These are phyloP conservation scores for Lutraria lutraria DNA, from an alignment of 2,888 invertebrate genomes.

Conservation along the genomic window DNA sequence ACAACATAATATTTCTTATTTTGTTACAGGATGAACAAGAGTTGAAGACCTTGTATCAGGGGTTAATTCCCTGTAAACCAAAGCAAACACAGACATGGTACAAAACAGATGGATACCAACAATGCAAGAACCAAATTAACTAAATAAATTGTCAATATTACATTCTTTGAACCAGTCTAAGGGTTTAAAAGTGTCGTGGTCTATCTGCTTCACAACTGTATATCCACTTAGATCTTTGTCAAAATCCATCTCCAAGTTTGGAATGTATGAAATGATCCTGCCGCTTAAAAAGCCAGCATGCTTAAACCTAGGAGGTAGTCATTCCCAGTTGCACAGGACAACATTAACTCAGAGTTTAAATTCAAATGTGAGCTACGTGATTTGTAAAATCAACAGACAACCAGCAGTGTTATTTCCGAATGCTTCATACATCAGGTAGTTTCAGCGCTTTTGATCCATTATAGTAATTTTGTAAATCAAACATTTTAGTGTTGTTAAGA, in stretches of 20 bases:
- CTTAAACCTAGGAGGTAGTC: background rate
- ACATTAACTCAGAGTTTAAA: background rate
- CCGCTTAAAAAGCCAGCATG: background rate
- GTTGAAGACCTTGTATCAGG: no score
- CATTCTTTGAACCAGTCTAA: background rate
- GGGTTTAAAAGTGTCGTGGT: background rate
- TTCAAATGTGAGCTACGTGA: background rate
- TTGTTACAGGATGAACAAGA: no score
- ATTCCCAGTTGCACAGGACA: background rate
- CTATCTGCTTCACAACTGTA: background rate
- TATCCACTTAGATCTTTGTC: background rate
- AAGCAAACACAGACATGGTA: background rate
- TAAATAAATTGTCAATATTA: background rate
- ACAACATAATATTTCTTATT: no score
- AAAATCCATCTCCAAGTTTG: background rate
- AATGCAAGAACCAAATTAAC: background rate
- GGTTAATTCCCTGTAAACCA: background rate
- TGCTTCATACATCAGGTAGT: slow-evolving; percentile 13
- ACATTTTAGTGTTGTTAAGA: slow-evolving; percentile 40
- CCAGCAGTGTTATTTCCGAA: slow-evolving; percentile 2
- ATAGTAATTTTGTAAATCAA: slow-evolving; percentile 24
- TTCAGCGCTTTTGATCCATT: background rate
- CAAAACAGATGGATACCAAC: background rate
- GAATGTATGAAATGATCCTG: background rate
- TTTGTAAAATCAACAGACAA: slow-evolving; percentile 4